These are phyloP conservation scores for Pygoscelis antarcticus DNA, from an alignment of 2,113 vertebrate species.

Conservation along the genomic window DNA sequence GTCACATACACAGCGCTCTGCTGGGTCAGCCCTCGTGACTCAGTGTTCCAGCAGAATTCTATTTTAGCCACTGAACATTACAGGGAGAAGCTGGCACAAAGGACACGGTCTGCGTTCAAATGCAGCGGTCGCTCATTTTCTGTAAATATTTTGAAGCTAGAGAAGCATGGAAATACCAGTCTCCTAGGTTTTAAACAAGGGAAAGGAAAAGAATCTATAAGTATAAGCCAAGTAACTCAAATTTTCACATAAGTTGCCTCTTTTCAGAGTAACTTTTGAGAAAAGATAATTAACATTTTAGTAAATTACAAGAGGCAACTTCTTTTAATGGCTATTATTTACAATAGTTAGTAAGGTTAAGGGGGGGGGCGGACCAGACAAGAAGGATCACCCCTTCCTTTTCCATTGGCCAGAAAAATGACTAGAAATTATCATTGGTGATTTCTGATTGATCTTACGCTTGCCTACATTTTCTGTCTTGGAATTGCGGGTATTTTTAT, in stretches of 20 bases:
- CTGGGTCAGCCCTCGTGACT: constrained; percentile 85
- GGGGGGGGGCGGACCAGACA: not conserved
- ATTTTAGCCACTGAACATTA: not conserved
- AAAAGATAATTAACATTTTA: no score
- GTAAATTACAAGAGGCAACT: not conserved
- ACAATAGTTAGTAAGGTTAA: not conserved
- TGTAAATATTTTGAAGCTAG: not conserved
- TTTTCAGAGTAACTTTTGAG: no score
- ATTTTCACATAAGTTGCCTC: not conserved
- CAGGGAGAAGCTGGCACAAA: not conserved
- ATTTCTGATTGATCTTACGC: not conserved
- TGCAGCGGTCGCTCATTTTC: not conserved
- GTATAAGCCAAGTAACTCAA: not conserved
- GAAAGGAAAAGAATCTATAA: not conserved
- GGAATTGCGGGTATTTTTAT: not conserved
- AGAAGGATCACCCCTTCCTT: not conserved
- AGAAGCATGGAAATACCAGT: not conserved
- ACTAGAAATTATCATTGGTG: not conserved
- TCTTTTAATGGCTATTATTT: not conserved
- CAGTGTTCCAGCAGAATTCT: constrained; percentile 63
- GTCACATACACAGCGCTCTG: constrained; percentile 75
- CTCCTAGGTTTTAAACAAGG: not conserved
- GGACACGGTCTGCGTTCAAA: not conserved
- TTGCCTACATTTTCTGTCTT: not conserved
- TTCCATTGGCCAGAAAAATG: not conserved